Percentiles rank a stretch among this genome's conserved stretches.
phyloP scores from a whole-genome alignment of 2,888 invertebrate species.

The Conus canariensis region DNA sequence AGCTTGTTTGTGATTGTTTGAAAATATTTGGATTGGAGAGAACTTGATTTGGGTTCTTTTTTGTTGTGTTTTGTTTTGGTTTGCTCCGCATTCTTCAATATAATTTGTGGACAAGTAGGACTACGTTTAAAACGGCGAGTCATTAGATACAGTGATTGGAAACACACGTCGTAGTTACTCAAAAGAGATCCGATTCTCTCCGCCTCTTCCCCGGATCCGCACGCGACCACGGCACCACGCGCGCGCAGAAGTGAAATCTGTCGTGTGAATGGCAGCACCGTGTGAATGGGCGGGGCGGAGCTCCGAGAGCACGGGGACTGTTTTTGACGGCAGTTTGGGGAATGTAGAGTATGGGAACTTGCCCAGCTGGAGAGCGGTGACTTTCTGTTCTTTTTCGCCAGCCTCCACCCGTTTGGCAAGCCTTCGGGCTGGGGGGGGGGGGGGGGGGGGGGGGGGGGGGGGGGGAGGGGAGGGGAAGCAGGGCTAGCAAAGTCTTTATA shows the following conservation, averaged over 20 bases:
- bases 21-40: too few relatives aligned
- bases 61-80: background rate
- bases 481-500: background rate
- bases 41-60: too few relatives aligned
- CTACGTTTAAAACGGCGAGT: too few relatives aligned
- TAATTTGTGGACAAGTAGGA: too few relatives aligned
- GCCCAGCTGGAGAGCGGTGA: conserved; percentile 21
- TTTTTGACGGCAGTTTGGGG: background rate
- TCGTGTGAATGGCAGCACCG: conserved; percentile 36
- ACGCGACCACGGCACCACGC: conserved; percentile 21
- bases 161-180: background rate
- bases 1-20: too few relatives aligned
- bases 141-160: conserved; percentile 3
- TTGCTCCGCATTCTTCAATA: background rate
- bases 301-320: background rate
- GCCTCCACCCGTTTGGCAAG: conserved; percentile 8
- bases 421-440: background rate
- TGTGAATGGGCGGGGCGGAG: conserved; percentile 19
- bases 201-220: background rate
- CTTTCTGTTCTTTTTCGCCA: background rate
- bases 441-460: too few relatives aligned
- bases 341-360: conserved; percentile 37
- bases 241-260: conserved; percentile 25
- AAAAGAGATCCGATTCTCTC: background rate
- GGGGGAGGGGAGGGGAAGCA: too few relatives aligned